Base-by-base conservation (phyloP, 2,888 invertebrate species). In the Agrochola lota region DNA sequence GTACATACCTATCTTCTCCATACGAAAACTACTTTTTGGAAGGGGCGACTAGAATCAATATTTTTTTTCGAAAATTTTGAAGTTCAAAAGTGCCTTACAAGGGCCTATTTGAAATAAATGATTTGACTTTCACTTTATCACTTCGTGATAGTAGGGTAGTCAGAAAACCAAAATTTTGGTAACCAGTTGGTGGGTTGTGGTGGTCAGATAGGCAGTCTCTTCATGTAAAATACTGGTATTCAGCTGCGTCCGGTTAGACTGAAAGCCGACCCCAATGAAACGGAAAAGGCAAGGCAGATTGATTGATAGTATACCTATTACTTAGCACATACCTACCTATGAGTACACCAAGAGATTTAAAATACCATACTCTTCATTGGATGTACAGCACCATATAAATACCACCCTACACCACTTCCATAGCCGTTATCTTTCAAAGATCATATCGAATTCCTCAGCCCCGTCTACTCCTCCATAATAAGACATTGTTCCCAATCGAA, bases 401-500 rank as follows among this genome's bases (percentile, higher is more conserved):
- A 23, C 11, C 11, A 23, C 52, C 17, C 11, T 52, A 23, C 26
- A 30, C 26, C 2, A 12, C 40, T 40, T 8, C 23, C 26, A 40
- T 8, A 40, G 15, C 20, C 2, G 8, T 49, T 74, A 67, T 81
- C 59, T 35, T 40, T 17, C 35, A 57, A 60, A 57, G 67, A 81
- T 67, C 63, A 12, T 26, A 52, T 64, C 23, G 49, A 74, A 78
- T 69, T 78, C 74, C 60, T 23, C 49, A 40, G 40, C 40, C 26
- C n/a, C 52, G 35, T 60, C 52, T 60, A 40, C 70, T 62, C 20
- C 52, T 70, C 69, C 69, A 87, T 40, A 86, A 77, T 59, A 71
- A 85, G 26, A 70, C 67, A 67, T 78, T 86, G 86, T 86, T 72
- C 43, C 67, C 59, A 71, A 67, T 40, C 43, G 30, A 66, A 46